Base-by-base conservation (phyloP, 2,797 vertebrate genomes). In the Micromesistius poutassou region DNA sequence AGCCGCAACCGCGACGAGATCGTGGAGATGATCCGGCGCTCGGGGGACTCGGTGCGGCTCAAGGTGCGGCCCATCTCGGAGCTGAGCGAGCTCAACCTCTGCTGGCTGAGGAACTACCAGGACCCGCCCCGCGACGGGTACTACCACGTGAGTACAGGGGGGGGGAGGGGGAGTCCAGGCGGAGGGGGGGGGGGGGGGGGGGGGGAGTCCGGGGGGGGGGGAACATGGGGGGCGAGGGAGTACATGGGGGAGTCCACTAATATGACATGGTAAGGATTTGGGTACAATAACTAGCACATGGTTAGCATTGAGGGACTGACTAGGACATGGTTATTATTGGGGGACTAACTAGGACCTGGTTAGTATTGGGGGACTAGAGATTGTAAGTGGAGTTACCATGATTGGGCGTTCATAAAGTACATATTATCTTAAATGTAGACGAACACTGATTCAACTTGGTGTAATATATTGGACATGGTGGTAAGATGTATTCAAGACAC, bases 1-100 rank as follows among this genome's bases (percentile, higher is more conserved):
- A 97, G 42, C 87, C 98, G 96, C 86, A 96, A 87, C 89, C 93
- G 98, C 79, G 97, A 99, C 6, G 97, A 99, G 91, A 99, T 99
- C 0, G 98, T 99, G 91, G 98, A 99, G 93, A 98, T 97, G 97
- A 99, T 99, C 90, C 96, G 97, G 79, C 97, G 97, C 86, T 99
- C 97, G 0, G 97, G 97, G 42, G 97, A 99, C 62, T 93, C 92
- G 0, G 97, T 99, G 46, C 91, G 94, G 77, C 93, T 99, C 50
- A 98, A 97, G 90, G 98, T 99, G 88, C 97, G 97, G 87, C 95
- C 97, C 19, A 99, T 99, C 81, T 90, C 96, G 77, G 98, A 99
- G 90, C 93, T 99, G 89, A 97, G 96, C 0, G 98, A 99, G 93
- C 89, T 98, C 89, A 98, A 96, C 89, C 93, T 91, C 87, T 96